Evolutionary conservation across 1,140 invertebrate genomes (phyloP), one percentile per base, ranked within the genome.

Genomic region (Spodoptera frugiperda): DNA sequence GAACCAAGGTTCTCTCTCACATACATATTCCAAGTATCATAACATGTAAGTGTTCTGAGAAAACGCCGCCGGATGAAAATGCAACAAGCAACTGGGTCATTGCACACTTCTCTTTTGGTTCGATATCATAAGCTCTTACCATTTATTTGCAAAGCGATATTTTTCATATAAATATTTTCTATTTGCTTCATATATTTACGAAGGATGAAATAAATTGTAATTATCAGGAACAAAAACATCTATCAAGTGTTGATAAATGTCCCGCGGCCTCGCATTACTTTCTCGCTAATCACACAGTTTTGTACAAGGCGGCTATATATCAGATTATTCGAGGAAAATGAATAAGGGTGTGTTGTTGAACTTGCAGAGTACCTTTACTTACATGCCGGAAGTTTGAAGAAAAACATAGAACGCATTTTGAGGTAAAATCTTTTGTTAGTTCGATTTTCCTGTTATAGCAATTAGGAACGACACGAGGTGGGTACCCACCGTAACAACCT

Each of bases 1-100:
- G 74, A 80, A 74, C 73, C 76, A 72, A 61, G 71, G 30, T 72
- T 72, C 30, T 14, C 51, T 55, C 68, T 46, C n/a, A 55, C 65
- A 53, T 33, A 68, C 65, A 68, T 68, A 51, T 53, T 53, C 21
- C 51, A 51, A 53, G 48, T 51, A 53, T 68, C 65, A 68, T 68
- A 68, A 68, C 65, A 33, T 68, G 65, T 68, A 53, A 68, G 65
- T 51, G 65, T 68, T 53, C 65, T 68, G 53, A 68, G 65, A 15
- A 68, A 68, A 68, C 49, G 65, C 65, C 65, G 39, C 21, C 25
- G 49, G 48, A 68, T 68, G 65, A 68, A 51, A 68, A 68, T 68
- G 65, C 65, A 68, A 68, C 65, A 68, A 53, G 65, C 48, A 68
- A 53, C 65, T 68, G 65, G 65, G 65, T 68, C 65, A 68, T 68